Conservation (phyloP, 2,797 vertebrate genomes). For the Lepilemur septentrionalis region DNA sequence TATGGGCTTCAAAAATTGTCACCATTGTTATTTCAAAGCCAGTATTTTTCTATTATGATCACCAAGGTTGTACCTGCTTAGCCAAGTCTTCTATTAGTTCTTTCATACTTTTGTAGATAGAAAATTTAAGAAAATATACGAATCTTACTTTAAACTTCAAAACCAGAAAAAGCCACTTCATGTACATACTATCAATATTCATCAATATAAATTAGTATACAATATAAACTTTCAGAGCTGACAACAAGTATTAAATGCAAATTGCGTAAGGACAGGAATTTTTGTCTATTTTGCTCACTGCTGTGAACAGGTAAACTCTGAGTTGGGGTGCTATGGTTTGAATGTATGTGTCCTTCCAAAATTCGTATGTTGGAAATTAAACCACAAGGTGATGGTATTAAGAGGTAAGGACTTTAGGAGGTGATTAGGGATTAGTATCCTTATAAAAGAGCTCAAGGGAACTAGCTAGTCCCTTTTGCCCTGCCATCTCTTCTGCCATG, state of each 20-base stretch:
- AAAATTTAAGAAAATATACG: not conserved
- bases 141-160: not conserved
- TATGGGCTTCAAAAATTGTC: slow-evolving; percentile 7
- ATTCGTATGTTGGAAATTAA: not conserved
- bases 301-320: not conserved
- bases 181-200: not conserved
- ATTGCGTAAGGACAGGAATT: not conserved
- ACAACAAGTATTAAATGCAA: slow-evolving; percentile 5
- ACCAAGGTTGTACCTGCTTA: not conserved
- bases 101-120: not conserved
- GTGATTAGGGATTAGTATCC: not conserved
- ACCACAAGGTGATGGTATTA: not conserved
- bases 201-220: not conserved
- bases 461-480: not conserved
- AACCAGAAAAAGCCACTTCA: not conserved
- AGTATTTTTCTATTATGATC: not conserved
- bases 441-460: not conserved
- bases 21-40: slow-evolving; percentile 7
- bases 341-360: not conserved
- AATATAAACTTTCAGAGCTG: not conserved
- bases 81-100: not conserved
- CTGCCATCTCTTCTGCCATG: not conserved
- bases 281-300: not conserved
- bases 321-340: not conserved
- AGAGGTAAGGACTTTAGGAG: not conserved